A percentile compares a stretch with the other conserved stretches of the same genome.
These are phyloP conservation scores for Diadegma fenestrale DNA, from an alignment of 2,888 invertebrate genomes.

Conservation along the genomic window DNA sequence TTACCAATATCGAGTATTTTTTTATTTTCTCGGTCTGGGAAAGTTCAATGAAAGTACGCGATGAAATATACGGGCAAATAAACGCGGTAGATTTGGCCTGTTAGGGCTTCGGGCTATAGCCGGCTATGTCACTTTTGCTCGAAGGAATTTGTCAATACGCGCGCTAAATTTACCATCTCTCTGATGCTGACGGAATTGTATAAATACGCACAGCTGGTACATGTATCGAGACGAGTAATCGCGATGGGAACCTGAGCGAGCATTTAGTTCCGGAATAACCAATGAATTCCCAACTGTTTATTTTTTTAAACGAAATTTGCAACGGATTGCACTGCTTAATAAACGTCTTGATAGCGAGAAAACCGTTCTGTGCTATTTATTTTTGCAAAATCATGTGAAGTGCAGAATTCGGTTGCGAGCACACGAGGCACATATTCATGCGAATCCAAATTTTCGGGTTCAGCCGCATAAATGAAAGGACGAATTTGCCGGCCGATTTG, in stretches of 20 bases:
- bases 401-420: background rate
- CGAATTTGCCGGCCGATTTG: background rate
- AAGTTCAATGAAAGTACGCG: constrained; percentile 27
- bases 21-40: background rate
- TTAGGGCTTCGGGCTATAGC: constrained; percentile 26
- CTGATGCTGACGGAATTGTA: constrained; percentile 51
- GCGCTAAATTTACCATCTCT: constrained; percentile 67
- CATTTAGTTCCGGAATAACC: constrained; percentile 35
- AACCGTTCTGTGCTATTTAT: background rate
- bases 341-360: background rate
- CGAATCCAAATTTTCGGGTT: background rate
- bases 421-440: background rate
- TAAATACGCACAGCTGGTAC: constrained; percentile 45
- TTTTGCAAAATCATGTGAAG: background rate
- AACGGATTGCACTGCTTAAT: background rate
- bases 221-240: constrained; percentile 21
- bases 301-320: background rate
- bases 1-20: background rate
- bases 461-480: background rate
- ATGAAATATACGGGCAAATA: constrained; percentile 71
- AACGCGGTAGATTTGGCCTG: constrained; percentile 65
- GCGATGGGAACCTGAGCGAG: constrained; percentile 3
- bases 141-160: constrained; percentile 76
- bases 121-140: constrained; percentile 74
- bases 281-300: background rate